Percentiles rank a stretch among this genome's conserved stretches.
phyloP scores from a whole-genome alignment of 2,888 invertebrate species.

The Brenthis hecate region DNA sequence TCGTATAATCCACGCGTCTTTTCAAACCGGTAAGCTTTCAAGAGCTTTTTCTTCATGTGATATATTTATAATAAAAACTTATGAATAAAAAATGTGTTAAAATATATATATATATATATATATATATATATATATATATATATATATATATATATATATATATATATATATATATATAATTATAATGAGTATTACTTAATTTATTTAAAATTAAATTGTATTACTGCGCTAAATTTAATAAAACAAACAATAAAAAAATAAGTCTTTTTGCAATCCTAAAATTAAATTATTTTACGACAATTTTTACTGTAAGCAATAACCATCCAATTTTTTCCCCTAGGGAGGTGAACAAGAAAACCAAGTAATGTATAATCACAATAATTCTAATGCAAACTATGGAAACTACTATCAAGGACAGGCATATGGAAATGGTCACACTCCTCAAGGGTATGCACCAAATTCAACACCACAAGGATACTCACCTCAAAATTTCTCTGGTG shows the following conservation, averaged over 20 bases:
- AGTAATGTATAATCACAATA: slow-evolving; percentile 74
- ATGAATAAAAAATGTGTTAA: neutral
- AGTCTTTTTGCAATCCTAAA: neutral
- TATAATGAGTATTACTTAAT: no score
- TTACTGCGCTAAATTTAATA: no score
- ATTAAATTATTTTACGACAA: neutral
- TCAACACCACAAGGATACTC: slow-evolving; percentile 70
- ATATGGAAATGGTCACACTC: slow-evolving; percentile 76
- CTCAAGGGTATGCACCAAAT: slow-evolving; percentile 69
- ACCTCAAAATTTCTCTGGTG: slow-evolving; percentile 66
- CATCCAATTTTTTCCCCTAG: slow-evolving; percentile 46
- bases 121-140: no score
- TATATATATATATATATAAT: no score
- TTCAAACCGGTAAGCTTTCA: slow-evolving; percentile 29
- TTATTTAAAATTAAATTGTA: no score
- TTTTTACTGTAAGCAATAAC: neutral
- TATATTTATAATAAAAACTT: neutral
- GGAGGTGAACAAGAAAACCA: slow-evolving; percentile 76
- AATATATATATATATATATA: neutral
- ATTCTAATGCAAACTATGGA: slow-evolving; percentile 68
- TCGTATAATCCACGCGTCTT: slow-evolving; percentile 17
- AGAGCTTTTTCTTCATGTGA: slow-evolving; percentile 22
- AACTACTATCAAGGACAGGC: slow-evolving; percentile 76
- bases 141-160: no score
- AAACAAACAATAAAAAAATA: no score